Evolutionary conservation across 2,888 invertebrate species (phyloP).

Genomic region (Drosophila fungiperda): DNA sequence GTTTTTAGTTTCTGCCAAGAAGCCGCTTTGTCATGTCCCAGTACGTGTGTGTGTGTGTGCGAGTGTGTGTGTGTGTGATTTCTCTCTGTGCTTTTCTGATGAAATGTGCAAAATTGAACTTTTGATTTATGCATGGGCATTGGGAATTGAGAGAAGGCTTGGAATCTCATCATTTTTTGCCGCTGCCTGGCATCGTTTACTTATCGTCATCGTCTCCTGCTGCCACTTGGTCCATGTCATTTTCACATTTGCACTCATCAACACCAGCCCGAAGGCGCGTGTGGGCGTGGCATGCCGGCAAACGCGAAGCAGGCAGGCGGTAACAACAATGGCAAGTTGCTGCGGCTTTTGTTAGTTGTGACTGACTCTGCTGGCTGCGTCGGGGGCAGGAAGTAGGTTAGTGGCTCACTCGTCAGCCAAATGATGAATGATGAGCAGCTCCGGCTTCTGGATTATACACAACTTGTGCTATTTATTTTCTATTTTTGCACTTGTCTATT

Average conservation of each 20-base stretch:
- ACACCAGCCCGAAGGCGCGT: conserved; percentile 39
- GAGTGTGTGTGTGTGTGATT: conserved; percentile 2
- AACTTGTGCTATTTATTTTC: conserved; percentile 14
- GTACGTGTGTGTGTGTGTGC: conserved; percentile 16
- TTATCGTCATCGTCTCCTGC: conserved; percentile 37
- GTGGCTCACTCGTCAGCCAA: conserved; percentile 77
- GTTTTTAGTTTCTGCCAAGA: conserved; percentile 67
- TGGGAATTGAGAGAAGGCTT: conserved; percentile 18
- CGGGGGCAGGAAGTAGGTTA: conserved; percentile 74
- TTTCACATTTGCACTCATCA: conserved; percentile 74
- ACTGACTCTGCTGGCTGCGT: conserved; percentile 9
- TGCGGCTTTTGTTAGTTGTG: conserved; percentile 45
- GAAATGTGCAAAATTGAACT: conserved; percentile 70
- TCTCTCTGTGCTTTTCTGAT: conserved; percentile 32
- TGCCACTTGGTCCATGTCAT: conserved; percentile 60
- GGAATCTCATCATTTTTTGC: conserved; percentile 68
- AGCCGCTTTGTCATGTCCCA: conserved; percentile 38
- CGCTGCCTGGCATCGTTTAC: conserved; percentile 47
- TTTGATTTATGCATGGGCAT: conserved; percentile 72
- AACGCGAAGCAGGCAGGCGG: conserved; percentile 35
- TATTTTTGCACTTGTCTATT: conserved; percentile 12
- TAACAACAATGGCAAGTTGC: conserved; percentile 42
- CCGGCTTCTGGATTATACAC: conserved; percentile 43
- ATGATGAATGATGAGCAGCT: conserved; percentile 69
- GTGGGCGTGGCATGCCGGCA: conserved; percentile 69